Percentiles rank a stretch among this genome's conserved stretches.
Conservation (phyloP, 1,140 invertebrate species). For the Musca domestica region DNA sequence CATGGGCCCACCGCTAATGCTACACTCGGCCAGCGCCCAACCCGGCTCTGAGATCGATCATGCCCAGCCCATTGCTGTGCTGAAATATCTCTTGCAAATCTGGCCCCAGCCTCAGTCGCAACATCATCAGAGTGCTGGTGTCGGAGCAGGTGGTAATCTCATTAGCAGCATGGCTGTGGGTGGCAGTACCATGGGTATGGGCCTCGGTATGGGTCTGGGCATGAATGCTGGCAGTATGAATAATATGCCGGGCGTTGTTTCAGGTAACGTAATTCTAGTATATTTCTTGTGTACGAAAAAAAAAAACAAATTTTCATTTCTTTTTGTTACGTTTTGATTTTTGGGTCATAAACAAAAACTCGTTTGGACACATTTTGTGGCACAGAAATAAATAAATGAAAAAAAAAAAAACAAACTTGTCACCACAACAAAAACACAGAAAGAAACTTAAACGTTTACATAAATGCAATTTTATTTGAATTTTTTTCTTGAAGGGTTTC, state of each 20-base stretch:
- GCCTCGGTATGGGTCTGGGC: conserved; percentile 33
- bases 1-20: conserved; percentile 90
- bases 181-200: conserved; percentile 34
- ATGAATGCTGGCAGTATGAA: conserved; percentile 42
- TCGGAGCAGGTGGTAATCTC: conserved; percentile 24
- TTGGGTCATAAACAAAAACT: neutral
- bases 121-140: conserved; percentile 32
- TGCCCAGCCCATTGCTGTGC: conserved; percentile 86
- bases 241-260: conserved; percentile 58
- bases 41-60: conserved; percentile 71
- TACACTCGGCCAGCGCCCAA: conserved; percentile 69
- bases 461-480: neutral
- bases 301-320: neutral
- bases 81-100: conserved; percentile 89
- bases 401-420: neutral
- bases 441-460: neutral
- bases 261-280: conserved; percentile 63
- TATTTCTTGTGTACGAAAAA: neutral
- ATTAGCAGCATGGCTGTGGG: conserved; percentile 33
- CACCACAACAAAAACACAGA: neutral
- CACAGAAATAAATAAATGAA: too few relatives aligned
- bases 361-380: neutral
- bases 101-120: conserved; percentile 72
- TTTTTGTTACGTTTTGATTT: neutral
- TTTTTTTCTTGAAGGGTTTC: too few relatives aligned